Percentiles rank a stretch among this genome's conserved stretches.
Conservation (phyloP, 2,888 invertebrate species). For the Drosophila meridiana region DNA sequence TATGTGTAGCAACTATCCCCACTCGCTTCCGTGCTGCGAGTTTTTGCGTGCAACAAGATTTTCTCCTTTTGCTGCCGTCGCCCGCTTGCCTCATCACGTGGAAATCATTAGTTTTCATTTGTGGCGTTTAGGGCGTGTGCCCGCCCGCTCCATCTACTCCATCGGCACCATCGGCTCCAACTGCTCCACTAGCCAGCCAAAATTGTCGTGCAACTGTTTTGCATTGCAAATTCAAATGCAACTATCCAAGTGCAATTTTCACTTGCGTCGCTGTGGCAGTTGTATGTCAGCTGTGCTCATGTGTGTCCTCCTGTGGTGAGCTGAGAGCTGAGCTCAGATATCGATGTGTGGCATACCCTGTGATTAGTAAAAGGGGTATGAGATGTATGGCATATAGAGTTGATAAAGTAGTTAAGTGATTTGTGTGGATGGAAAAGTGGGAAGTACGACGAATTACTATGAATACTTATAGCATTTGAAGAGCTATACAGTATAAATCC, state of each 20-base stretch:
- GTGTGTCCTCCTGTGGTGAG: slow-evolving; percentile 52
- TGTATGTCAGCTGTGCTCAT: slow-evolving; percentile 64
- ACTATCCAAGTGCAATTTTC: slow-evolving; percentile 68
- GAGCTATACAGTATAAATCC: too few species aligned
- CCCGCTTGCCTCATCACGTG: slow-evolving; percentile 54
- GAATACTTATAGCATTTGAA: too few species aligned
- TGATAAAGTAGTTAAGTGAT: too few species aligned
- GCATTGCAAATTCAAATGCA: slow-evolving; percentile 73
- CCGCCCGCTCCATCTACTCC: slow-evolving; percentile 11
- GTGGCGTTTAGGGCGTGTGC: slow-evolving; percentile 77
- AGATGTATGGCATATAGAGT: too few species aligned
- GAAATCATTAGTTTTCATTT: slow-evolving; percentile 80
- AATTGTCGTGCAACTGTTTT: slow-evolving; percentile 74
- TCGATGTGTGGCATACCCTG: slow-evolving; percentile 19
- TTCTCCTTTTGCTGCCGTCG: slow-evolving; percentile 1
- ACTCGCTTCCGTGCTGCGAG: slow-evolving; percentile 74
- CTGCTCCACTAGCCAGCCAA: slow-evolving; percentile 14
- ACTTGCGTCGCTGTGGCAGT: slow-evolving; percentile 72
- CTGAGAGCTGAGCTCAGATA: slow-evolving; percentile 3
- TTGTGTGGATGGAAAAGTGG: too few species aligned
- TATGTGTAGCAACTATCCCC: slow-evolving; percentile 15
- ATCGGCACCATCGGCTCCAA: not conserved
- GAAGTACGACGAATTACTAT: too few species aligned
- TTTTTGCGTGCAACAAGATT: slow-evolving; percentile 61
- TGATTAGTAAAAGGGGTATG: not conserved